Percentiles rank a stretch among this genome's conserved stretches.
These are phyloP conservation scores for Ericerus pela DNA, from an alignment of 1,140 invertebrate genomes.

Conservation along the genomic window DNA sequence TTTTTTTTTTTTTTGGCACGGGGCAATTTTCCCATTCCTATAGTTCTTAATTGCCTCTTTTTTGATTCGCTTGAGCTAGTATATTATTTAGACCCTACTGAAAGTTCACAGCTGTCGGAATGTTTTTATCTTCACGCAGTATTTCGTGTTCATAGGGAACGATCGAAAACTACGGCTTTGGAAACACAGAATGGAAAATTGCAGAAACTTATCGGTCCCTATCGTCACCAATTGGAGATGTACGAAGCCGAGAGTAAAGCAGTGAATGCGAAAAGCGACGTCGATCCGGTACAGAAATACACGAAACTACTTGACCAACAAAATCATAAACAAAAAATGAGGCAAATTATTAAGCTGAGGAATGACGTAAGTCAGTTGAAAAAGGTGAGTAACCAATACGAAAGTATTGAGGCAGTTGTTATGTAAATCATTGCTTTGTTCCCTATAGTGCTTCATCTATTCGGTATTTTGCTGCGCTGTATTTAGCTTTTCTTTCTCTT, in stretches of 20 bases:
- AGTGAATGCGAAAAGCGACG: background rate
- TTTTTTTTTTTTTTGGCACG: too few relatives aligned
- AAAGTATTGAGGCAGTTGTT: too few relatives aligned
- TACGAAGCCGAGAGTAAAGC: background rate
- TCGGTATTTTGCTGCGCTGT: too few relatives aligned
- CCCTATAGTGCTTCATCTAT: too few relatives aligned
- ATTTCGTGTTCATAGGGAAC: background rate
- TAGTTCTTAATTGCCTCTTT: too few relatives aligned
- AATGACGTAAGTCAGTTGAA: background rate
- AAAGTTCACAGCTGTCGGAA: too few relatives aligned
- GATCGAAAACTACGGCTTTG: background rate
- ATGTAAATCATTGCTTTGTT: too few relatives aligned
- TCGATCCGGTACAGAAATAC: background rate
- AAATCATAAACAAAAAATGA: background rate
- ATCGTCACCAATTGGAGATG: background rate
- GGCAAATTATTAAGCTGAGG: constrained; percentile 1
- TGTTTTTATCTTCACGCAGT: too few relatives aligned
- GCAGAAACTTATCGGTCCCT: background rate
- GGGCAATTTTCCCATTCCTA: too few relatives aligned
- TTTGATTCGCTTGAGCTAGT: too few relatives aligned
- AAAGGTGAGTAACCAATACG: background rate
- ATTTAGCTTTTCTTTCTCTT: too few relatives aligned
- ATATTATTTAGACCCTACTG: too few relatives aligned
- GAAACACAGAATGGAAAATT: background rate
- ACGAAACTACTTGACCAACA: background rate